Base-by-base conservation (phyloP, 2,797 vertebrate species). In the Trematomus bernacchii region DNA sequence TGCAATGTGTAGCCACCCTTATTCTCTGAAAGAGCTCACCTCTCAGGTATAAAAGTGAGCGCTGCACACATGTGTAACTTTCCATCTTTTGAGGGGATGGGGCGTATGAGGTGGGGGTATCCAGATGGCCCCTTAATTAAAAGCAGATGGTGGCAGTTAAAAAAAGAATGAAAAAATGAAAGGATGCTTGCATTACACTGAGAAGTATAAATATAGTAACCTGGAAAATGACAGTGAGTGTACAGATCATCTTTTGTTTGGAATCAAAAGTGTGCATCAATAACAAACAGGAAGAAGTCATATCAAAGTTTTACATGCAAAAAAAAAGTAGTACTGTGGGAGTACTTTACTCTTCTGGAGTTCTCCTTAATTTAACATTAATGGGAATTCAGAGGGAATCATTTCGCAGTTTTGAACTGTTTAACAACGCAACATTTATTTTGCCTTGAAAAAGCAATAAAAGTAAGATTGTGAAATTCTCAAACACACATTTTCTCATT, bases 101-200 rank as follows among this genome's bases (percentile, higher is more conserved):
- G 48, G 59, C 0, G 27, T 43, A 18, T 47, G 67, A 51, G 64
- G 44, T 52, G 53, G 51, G 77, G 84, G 80, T 68, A 71, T 82
- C 86, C 91, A 92, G 87, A 89, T 92, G 92, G 91, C 86, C 86
- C 80, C 82, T 75, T 89, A 89, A 94, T 89, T 87, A 79, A 89
- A 90, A 88, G 75, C 93, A 93, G 85, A 86, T 91, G 92, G 81
- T 54, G 60, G 85, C 79, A 77, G 86, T 89, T 89, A 81, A 83
- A 88, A 87, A 83, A 52, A 16, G 16, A 79, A 69, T 48, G 77
- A 75, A 85, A 77, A 80, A 91, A 85, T 83, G 44, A 86, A 78
- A 78, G 60, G 75, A 80, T 79, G 43, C 71, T 68, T 77, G 71
- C 71, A 73, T 73, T 64, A 66, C 55, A 59, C 67, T 51, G 61